Evolutionary conservation across 2,888 invertebrate species (phyloP).

Genomic region (Scelioninae gen. 1): DNA sequence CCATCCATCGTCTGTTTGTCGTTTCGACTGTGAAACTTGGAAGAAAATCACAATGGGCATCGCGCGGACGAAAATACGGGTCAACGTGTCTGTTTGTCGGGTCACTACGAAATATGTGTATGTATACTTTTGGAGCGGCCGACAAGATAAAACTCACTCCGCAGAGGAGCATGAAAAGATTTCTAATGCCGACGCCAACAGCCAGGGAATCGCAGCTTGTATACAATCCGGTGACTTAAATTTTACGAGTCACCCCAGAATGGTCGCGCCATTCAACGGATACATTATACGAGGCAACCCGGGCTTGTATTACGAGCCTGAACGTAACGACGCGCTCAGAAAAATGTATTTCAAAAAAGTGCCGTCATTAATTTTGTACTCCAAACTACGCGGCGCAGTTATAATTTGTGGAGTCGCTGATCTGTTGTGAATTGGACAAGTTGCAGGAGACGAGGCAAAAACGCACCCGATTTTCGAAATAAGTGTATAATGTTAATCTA

Average conservation of each 20-base stretch:
- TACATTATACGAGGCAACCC: slow-evolving; percentile 52
- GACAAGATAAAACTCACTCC: slow-evolving; percentile 38
- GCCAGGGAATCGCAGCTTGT: slow-evolving; percentile 53
- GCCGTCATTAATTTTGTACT: slow-evolving; percentile 51
- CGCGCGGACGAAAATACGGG: slow-evolving; percentile 41
- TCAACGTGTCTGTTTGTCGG: slow-evolving; percentile 45
- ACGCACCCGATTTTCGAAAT: slow-evolving; percentile 9
- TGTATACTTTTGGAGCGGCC: slow-evolving; percentile 17
- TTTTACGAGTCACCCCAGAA: slow-evolving; percentile 58
- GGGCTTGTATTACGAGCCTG: slow-evolving; percentile 43
- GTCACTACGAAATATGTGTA: slow-evolving; percentile 34
- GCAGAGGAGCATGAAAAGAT: slow-evolving; percentile 55
- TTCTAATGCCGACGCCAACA: slow-evolving; percentile 54
- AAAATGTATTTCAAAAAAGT: slow-evolving; percentile 59
- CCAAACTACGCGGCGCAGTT: slow-evolving; percentile 29
- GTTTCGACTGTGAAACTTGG: slow-evolving; percentile 32
- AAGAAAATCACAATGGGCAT: slow-evolving; percentile 34
- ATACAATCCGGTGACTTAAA: slow-evolving; percentile 62
- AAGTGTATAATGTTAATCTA: slow-evolving; percentile 2
- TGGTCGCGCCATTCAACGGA: slow-evolving; percentile 57
- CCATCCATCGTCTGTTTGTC: slow-evolving; percentile 46
- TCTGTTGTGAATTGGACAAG: slow-evolving; percentile 38
- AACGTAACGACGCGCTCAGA: slow-evolving; percentile 45
- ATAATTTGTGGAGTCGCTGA: slow-evolving; percentile 50
- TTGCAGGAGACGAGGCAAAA: slow-evolving; percentile 6